Base-by-base conservation (phyloP, 2,888 invertebrate genomes). In the Palloptera scutellata region DNA sequence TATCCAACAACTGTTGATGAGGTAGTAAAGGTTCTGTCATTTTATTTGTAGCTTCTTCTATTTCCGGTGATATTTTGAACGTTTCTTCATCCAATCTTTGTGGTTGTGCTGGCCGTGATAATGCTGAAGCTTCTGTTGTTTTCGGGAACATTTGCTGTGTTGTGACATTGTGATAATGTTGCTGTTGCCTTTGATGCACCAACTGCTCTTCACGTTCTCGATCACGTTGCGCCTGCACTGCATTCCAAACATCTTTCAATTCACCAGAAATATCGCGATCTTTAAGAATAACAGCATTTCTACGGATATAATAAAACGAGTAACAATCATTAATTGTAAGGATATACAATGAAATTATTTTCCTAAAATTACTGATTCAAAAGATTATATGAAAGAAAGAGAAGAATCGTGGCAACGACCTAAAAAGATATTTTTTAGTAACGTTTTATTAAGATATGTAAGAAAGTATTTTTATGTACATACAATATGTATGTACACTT, bases 221-320 rank as follows among this genome's bases (percentile, higher is more conserved):
- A 75, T 84, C 84, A n/a, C 84, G 77, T 72, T 84, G 84, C 11
- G 83, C 84, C 73, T 91, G 91, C 1, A 91, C 90, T 0, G 90
- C 90, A 17, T 89, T 88, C 91, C 91, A 91, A 1, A 91, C 90
- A 78, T 91, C 91, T 79, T 91, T 91, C 20, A 91, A 82, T 79
- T 91, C 91, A 0, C 91, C 92, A 0, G 90, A 89, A 69, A 91
- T 86, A 79, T 91, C 91, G 30, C 90, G 86, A 77, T 91, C 91
- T 76, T 88, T 89, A 42, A 91, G 79, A 72, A 91, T 89, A 13
- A 88, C 80, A 1, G 90, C 89, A 76, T 84, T 84, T 70, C 85
- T 85, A 65, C 52, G 61, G 64, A 12, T 58, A 53, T 9, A 61
- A 17, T 6, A 30, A 30, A 30, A 30, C 30, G 30, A 30, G 6